phyloP scores from a whole-genome alignment of 2,888 invertebrate genomes.

The Hydrotaea diabolus region DNA sequence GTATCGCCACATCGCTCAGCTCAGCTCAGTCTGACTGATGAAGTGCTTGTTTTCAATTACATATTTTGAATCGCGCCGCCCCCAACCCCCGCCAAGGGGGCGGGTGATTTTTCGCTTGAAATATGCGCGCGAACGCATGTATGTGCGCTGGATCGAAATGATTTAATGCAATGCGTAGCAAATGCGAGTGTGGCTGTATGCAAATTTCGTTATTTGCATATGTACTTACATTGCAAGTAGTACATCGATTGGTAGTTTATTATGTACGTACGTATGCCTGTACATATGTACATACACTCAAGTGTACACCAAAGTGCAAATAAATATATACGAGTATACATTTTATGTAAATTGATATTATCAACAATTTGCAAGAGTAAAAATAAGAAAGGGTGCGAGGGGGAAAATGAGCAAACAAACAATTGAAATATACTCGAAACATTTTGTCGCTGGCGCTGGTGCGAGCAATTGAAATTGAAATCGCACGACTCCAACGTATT shows the following conservation, averaged over 20 bases:
- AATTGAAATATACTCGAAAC: constrained; percentile 31
- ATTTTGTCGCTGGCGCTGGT: constrained; percentile 5
- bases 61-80: background rate
- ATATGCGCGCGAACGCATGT: background rate
- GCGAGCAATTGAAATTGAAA: background rate
- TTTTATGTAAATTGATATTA: constrained; percentile 36
- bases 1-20: background rate
- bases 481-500: background rate
- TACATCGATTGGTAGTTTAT: constrained; percentile 5
- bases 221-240: background rate
- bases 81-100: background rate
- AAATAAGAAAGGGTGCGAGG: background rate
- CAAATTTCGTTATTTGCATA: constrained; percentile 26
- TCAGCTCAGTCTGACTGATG: background rate
- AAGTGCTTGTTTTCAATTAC: constrained; percentile 6
- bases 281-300: background rate
- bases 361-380: constrained; percentile 1
- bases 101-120: background rate
- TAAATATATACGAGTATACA: background rate
- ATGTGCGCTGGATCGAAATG: background rate
- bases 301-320: background rate
- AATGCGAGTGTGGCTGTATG: constrained; percentile 9
- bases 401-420: background rate
- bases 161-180: constrained; percentile 2
- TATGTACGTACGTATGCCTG: background rate